These are phyloP conservation scores for Zygogramma bicolorata DNA, from an alignment of 2,888 invertebrate species.

Conservation along the genomic window DNA sequence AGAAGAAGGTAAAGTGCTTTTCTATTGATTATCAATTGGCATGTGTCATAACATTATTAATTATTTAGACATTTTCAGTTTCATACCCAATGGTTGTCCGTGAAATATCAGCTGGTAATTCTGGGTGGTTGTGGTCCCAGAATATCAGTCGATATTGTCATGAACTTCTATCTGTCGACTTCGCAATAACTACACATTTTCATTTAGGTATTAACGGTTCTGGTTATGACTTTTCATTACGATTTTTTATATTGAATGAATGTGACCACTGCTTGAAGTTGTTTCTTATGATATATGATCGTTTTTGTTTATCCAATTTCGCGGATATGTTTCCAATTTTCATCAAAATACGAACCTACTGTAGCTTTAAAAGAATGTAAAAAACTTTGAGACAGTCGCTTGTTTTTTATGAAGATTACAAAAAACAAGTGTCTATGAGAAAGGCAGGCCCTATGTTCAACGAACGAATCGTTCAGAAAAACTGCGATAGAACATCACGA, in stretches of 20 bases:
- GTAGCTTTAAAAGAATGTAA: background rate
- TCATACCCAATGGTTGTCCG: conserved; percentile 62
- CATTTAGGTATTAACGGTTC: conserved; percentile 14
- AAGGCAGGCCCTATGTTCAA: too few relatives aligned
- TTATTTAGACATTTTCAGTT: conserved; percentile 40
- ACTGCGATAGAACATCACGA: too few relatives aligned
- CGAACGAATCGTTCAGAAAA: too few relatives aligned
- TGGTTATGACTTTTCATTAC: background rate
- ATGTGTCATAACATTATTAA: conserved; percentile 27
- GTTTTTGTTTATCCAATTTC: background rate
- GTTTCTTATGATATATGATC: background rate
- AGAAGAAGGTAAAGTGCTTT: conserved; percentile 77
- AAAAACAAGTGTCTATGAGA: too few relatives aligned
- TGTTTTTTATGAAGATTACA: too few relatives aligned
- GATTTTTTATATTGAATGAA: background rate
- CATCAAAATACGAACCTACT: background rate
- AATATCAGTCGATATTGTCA: conserved; percentile 86
- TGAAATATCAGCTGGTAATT: conserved; percentile 99
- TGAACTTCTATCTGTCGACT: conserved; percentile 61
- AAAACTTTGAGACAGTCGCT: background rate
- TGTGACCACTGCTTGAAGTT: background rate
- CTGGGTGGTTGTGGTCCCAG: conserved; percentile 84
- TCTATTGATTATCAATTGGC: background rate
- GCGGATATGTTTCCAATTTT: background rate
- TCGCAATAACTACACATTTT: conserved; percentile 47